phyloP scores from a whole-genome alignment of 1,140 invertebrate species.

The Orussus abietinus region DNA sequence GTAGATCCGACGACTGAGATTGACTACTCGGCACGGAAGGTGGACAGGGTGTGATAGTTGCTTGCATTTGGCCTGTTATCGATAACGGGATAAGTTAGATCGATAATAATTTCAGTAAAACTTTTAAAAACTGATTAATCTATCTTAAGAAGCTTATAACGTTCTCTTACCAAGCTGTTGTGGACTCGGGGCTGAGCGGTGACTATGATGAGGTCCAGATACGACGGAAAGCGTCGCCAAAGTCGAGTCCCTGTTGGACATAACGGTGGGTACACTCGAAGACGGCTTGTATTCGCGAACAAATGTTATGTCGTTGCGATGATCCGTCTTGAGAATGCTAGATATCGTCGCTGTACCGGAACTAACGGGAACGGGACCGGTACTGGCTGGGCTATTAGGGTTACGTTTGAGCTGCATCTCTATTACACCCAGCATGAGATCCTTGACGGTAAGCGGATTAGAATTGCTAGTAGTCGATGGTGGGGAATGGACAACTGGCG shows the following conservation, averaged over 20 bases:
- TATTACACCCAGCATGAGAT: constrained; percentile 72
- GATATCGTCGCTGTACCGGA: constrained; percentile 62
- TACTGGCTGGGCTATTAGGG: constrained; percentile 48
- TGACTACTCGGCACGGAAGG: constrained; percentile 35
- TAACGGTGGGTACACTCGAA: constrained; percentile 36
- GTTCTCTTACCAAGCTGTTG: constrained; percentile 47
- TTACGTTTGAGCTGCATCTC: constrained; percentile 69
- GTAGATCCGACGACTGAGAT: constrained; percentile 30
- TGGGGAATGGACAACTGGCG: constrained; percentile 51
- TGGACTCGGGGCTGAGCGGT: constrained; percentile 44
- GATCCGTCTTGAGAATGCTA: constrained; percentile 60
- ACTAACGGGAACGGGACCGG: constrained; percentile 35
- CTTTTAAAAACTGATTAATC: no score
- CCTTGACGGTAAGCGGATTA: constrained; percentile 65
- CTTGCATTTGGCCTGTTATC: constrained; percentile 58
- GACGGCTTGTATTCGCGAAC: constrained; percentile 52
- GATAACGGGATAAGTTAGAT: no score
- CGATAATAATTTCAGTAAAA: not conserved
- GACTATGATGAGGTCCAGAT: constrained; percentile 42
- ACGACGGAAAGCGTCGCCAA: constrained; percentile 69
- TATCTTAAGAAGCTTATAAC: no score
- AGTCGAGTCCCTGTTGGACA: constrained; percentile 52
- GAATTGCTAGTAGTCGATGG: constrained; percentile 46
- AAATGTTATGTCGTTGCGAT: constrained; percentile 55
- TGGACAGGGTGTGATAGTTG: constrained; percentile 64